Evolutionary conservation across 2,888 invertebrate genomes (phyloP), one percentile per base, ranked within the genome.

Genomic region (Leptura quadrifasciata): DNA sequence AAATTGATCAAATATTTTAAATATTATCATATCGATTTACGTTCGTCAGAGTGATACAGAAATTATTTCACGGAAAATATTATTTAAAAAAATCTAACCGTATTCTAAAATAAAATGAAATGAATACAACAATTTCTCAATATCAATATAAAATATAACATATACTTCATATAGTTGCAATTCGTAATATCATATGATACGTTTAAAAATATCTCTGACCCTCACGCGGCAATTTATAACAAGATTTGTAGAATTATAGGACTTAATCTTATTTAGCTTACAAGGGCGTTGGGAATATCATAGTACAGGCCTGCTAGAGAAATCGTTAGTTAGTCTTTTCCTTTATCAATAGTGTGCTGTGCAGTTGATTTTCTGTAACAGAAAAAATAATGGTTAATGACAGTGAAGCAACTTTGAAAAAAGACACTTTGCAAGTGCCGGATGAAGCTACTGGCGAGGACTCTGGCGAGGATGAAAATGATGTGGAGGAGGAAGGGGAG

Each of bases 191-290:
- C 27, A 31, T 31, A 31, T 8, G 27, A 31, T 47, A n/a, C 47
- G 27, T 58, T 21, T 58, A 58, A 18, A 21, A 58, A 24, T 58
- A 20, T 20, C 58, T 58, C 17, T 58, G 77, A 72, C 76, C 74
- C 74, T 72, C 72, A 52, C 57, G n/a, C 18, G 58, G 64, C 60
- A 75, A 75, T 77, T 76, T 81, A 72, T 76, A 81, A 81, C 76
- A 79, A 75, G 81, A 81, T 81, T 79, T 75, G 74, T 54, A 75
- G 73, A 20, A 76, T 80, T 74, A 79, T 77, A 74, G 61, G 75
- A 75, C 70, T 72, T 80, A 78, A 81, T 81, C 79, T 76, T 76
- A 73, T 81, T 81, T 79, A 74, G 75, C 69, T 79, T 71, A 74
- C 80, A 81, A 81, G 80, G 80, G 74, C 79, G 31, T 54, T 35